Conservation (phyloP, 2,797 vertebrate genomes). For the Poecile montanus region DNA sequence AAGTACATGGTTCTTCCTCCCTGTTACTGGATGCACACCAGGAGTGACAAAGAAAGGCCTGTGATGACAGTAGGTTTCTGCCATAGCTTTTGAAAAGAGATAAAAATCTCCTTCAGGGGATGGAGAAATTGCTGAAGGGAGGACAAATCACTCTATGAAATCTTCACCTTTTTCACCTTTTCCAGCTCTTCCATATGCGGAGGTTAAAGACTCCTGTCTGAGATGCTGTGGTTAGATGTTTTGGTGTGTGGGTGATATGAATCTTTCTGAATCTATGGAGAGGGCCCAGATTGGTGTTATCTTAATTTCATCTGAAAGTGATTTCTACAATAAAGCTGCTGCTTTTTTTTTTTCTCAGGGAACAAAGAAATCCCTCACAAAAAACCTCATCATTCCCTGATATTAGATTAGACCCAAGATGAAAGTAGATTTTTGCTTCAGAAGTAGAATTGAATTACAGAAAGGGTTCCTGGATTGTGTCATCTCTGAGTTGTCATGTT, state of each 20-base stretch:
- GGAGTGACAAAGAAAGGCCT: not conserved
- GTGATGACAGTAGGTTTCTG: not conserved
- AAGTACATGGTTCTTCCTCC: not conserved
- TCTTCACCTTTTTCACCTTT: not conserved
- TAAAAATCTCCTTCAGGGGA: not conserved
- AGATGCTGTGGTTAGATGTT: not conserved
- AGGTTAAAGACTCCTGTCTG: not conserved
- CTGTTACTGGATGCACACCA: not conserved
- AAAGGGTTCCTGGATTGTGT: conserved; percentile 25
- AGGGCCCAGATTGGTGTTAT: not conserved
- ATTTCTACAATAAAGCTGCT: conserved; percentile 1
- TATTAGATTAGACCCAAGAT: conserved; percentile 34
- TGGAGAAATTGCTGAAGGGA: not conserved
- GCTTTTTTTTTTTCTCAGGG: conserved; percentile 26
- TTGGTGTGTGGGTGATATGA: not conserved
- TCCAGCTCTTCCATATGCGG: not conserved
- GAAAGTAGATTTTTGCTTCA: conserved; percentile 32
- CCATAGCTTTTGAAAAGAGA: not conserved
- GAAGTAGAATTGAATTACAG: conserved; percentile 48
- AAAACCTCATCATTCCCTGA: not conserved
- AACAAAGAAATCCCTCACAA: conserved; percentile 17
- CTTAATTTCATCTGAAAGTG: conserved; percentile 1
- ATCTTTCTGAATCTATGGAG: not conserved
- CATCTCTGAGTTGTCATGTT: not conserved
- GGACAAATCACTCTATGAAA: not conserved